Evolutionary conservation across 2,888 invertebrate species (phyloP).

Genomic region (Mythimna ferrago): DNA sequence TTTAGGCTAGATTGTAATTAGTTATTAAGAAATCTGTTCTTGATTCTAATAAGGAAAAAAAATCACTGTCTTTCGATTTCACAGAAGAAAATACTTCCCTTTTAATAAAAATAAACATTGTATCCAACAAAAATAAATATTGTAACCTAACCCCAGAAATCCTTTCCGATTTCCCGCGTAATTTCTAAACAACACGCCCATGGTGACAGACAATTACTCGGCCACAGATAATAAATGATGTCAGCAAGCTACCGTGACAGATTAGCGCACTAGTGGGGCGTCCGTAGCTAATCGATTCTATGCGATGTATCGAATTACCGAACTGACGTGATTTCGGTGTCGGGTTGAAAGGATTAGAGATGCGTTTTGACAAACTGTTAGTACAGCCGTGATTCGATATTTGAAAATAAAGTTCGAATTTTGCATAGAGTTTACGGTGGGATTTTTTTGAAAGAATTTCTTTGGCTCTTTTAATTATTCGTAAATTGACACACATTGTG

Average conservation of each 20-base stretch:
- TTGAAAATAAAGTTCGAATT: conserved; percentile 37
- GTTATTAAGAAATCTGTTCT: too few species aligned
- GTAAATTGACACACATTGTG: too few species aligned
- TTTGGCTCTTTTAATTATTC: background rate
- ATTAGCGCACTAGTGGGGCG: conserved; percentile 69
- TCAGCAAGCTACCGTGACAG: conserved; percentile 64
- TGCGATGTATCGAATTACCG: conserved; percentile 66
- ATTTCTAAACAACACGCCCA: conserved; percentile 56
- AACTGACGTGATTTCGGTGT: conserved; percentile 68
- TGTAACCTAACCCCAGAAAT: conserved; percentile 30
- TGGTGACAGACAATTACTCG: conserved; percentile 56
- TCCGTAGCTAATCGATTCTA: conserved; percentile 72
- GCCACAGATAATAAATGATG: conserved; percentile 67
- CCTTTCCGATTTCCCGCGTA: conserved; percentile 53
- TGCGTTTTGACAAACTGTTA: conserved; percentile 57
- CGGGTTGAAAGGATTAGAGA: conserved; percentile 57
- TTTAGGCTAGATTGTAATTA: too few species aligned
- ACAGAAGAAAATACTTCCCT: background rate
- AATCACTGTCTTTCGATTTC: too few species aligned
- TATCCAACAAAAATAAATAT: conserved; percentile 38
- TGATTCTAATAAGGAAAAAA: too few species aligned
- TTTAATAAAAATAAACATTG: background rate
- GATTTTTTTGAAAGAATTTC: background rate
- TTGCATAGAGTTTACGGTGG: background rate
- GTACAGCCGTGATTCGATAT: conserved; percentile 29